Evolutionary conservation across 2,113 vertebrate species (phyloP).

Genomic region (Chaetura pelagica): DNA sequence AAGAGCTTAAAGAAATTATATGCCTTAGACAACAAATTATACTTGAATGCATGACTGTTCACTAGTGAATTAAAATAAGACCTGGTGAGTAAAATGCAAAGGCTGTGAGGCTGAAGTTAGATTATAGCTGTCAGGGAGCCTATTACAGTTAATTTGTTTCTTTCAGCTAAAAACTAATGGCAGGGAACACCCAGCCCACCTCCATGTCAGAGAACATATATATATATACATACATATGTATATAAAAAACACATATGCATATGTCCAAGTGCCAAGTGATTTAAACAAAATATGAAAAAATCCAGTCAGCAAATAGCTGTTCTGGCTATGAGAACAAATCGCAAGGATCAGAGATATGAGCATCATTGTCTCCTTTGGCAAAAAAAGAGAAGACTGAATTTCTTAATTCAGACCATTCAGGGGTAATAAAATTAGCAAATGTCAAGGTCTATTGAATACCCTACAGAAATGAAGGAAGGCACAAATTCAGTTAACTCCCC

Average conservation of each 20-base stretch:
- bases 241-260: no score
- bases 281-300: not conserved
- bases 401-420: not conserved
- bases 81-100: not conserved
- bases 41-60: not conserved
- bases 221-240: not conserved
- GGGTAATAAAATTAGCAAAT: not conserved
- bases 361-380: fast-evolving
- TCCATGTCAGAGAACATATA: not conserved
- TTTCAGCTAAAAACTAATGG: not conserved
- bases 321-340: not conserved
- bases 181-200: not conserved
- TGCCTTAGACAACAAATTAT: not conserved
- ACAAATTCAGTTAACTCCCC: not conserved
- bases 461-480: not conserved
- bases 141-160: not conserved
- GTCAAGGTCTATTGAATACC: not conserved
- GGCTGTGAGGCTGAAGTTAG: not conserved
- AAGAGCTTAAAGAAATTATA: constrained; percentile 21
- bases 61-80: not conserved
- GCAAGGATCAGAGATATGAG: not conserved
- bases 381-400: not conserved
- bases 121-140: not conserved
- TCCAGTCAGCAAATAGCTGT: not conserved
- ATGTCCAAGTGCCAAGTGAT: not conserved